Base-by-base conservation (phyloP, 1,140 invertebrate species). In the Nixonia krombeini region DNA sequence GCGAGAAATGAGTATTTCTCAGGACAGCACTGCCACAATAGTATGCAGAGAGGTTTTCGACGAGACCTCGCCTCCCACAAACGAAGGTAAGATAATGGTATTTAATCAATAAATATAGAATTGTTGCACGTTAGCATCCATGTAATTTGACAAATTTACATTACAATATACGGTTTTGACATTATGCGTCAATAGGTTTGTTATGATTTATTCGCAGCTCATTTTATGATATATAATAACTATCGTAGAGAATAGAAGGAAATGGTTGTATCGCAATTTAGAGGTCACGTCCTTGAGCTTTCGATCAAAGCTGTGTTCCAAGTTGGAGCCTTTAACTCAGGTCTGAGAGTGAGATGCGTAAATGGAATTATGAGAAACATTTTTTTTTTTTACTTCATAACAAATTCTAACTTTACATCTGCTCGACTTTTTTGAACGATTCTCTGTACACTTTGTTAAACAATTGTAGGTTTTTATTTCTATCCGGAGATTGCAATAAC, bases 11-110 rank as follows among this genome's bases (percentile, higher is more conserved):
- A 85, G 84, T 70, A 76, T 81, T 77, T 85, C 83, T 59, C 81
- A 85, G 49, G 80, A 85, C 68, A 81, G 73, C 67, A 73, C 87
- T 29, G 86, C 89, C 59, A 88, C 89, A 15, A 87, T 93, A 65
- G 88, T 92, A 56, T 93, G 92, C 83, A 88, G 91, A 81, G 92
- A 93, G 84, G 88, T 93, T 45, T 94, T 93, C 81, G 92, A 93
- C 81, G 92, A 92, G 84, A 88, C 90, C 50, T 93, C 91, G 72
- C 88, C 91, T 75, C 92, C 92, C 45, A 92, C 92, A 10, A 87
- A 90, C 56, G 91, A 93, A 86, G 92, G 92, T 93, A 85, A 38
- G 51, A 15, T 13, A 40, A n/a, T 38, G 7, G 10, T 15, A 13
- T 16, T 12, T 5, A 37, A 37, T 16, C 4, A 37, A n/a, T n/a